phyloP scores from a whole-genome alignment of 2,797 vertebrate species.

The Lophius americanus region DNA sequence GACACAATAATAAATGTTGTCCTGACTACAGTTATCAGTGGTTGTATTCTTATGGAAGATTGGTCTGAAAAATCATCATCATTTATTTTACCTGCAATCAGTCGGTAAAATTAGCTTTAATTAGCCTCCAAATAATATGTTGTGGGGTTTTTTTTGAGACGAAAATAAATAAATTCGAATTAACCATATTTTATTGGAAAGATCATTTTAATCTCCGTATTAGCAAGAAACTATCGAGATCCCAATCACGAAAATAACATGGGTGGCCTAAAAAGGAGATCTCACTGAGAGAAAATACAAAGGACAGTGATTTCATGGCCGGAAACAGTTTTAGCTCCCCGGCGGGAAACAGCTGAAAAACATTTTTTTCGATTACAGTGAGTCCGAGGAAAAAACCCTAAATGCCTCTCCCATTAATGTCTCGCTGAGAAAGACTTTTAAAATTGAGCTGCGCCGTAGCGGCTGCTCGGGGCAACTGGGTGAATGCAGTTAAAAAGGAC shows the following conservation, averaged over 20 bases:
- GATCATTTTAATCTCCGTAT: neutral
- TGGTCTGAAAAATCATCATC: too few species aligned
- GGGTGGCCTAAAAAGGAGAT: constrained; percentile 24
- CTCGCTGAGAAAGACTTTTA: constrained; percentile 33
- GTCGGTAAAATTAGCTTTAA: too few species aligned
- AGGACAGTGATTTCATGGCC: constrained; percentile 53
- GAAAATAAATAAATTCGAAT: too few species aligned
- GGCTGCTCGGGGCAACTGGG: constrained; percentile 15
- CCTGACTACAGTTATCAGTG: too few species aligned
- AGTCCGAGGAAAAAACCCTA: constrained; percentile 3
- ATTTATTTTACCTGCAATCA: too few species aligned
- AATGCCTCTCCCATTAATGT: constrained; percentile 39
- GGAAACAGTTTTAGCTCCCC: constrained; percentile 27
- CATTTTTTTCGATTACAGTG: constrained; percentile 23
- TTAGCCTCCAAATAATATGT: too few species aligned
- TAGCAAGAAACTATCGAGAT: neutral
- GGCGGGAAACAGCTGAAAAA: constrained; percentile 28
- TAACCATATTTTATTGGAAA: too few species aligned
- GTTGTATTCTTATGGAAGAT: too few species aligned
- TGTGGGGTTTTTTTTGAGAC: too few species aligned
- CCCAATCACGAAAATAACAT: constrained; percentile 20
- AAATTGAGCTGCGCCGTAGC: constrained; percentile 8
- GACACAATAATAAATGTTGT: too few species aligned
- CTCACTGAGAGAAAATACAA: constrained; percentile 16
- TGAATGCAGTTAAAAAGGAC: constrained; percentile 22